phyloP scores from a whole-genome alignment of 2,888 invertebrate species.

The Phaonia tiefii region DNA sequence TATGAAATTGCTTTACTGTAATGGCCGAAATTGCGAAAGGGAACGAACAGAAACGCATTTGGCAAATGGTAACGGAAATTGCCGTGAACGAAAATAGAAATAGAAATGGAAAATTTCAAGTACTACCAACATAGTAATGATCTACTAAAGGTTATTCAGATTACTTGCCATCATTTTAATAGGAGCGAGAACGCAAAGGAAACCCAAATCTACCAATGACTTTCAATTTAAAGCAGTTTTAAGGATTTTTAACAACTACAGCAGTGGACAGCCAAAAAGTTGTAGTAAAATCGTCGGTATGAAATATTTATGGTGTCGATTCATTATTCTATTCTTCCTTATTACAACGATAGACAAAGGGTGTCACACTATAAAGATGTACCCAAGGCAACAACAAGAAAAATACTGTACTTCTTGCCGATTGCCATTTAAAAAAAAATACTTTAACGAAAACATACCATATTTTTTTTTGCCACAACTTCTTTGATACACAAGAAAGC shows the following conservation, averaged over 20 bases:
- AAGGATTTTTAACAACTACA: neutral
- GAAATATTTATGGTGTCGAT: too few species aligned
- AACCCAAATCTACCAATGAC: neutral
- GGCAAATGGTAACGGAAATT: slow-evolving; percentile 22
- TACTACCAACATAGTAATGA: neutral
- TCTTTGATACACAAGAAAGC: too few species aligned
- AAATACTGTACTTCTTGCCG: too few species aligned
- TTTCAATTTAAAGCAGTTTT: neutral
- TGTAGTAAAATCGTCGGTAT: neutral
- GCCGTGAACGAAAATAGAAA: neutral
- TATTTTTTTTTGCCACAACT: too few species aligned
- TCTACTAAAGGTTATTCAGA: neutral
- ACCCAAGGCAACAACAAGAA: too few species aligned
- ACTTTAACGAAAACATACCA: too few species aligned
- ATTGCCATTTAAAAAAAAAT: too few species aligned
- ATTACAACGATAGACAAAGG: too few species aligned
- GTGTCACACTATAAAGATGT: too few species aligned
- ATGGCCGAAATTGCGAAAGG: slow-evolving; percentile 6
- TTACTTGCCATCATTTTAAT: slow-evolving; percentile 12
- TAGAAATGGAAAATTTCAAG: neutral
- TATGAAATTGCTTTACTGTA: slow-evolving; percentile 2
- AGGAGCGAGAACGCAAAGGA: neutral
- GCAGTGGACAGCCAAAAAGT: neutral
- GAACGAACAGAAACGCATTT: slow-evolving; percentile 14
- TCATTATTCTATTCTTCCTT: too few species aligned